A percentile compares a stretch with the other conserved stretches of the same genome.
phyloP scores from a whole-genome alignment of 2,113 vertebrate genomes.

The Triplophysa siluroides region DNA sequence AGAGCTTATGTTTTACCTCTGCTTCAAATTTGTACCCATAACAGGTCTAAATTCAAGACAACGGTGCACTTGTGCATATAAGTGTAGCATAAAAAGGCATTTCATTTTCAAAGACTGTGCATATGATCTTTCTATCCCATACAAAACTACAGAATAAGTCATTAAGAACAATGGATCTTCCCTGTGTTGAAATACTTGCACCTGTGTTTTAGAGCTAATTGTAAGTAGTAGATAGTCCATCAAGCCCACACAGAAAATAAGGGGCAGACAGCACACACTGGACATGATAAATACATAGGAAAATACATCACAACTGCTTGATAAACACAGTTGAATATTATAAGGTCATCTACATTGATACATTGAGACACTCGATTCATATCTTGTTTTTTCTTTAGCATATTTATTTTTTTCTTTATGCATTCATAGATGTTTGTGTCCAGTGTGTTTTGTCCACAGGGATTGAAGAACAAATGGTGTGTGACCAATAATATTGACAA shows the following conservation, averaged over 20 bases:
- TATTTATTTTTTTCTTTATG: conserved; percentile 32
- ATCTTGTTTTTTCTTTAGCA: conserved; percentile 48
- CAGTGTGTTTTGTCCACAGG: conserved; percentile 70
- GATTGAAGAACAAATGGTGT: conserved; percentile 50
- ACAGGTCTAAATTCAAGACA: conserved; percentile 17
- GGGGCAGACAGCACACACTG: conserved; percentile 31
- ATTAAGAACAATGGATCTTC: conserved; percentile 1
- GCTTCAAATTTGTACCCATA: neutral
- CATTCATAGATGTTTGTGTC: conserved; percentile 29
- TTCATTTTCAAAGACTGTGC: conserved; percentile 14
- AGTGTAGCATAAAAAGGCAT: conserved; percentile 33
- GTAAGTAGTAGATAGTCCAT: neutral
- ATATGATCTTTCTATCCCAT: conserved; percentile 2
- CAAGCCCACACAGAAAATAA: conserved; percentile 14
- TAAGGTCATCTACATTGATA: conserved; percentile 52
- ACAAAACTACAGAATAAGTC: conserved; percentile 1
- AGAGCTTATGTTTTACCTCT: neutral
- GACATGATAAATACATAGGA: conserved; percentile 40
- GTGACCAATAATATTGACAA: conserved; percentile 71
- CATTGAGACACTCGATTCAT: conserved; percentile 60
- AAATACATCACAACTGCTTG: conserved; percentile 43
- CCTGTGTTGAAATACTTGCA: conserved; percentile 15
- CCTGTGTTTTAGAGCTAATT: neutral
- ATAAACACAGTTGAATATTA: conserved; percentile 49
- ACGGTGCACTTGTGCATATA: conserved; percentile 19